Evolutionary conservation across 2,797 vertebrate species (phyloP), one percentile per base, ranked within the genome.

Genomic region (Spinibarbus caldwelli): DNA sequence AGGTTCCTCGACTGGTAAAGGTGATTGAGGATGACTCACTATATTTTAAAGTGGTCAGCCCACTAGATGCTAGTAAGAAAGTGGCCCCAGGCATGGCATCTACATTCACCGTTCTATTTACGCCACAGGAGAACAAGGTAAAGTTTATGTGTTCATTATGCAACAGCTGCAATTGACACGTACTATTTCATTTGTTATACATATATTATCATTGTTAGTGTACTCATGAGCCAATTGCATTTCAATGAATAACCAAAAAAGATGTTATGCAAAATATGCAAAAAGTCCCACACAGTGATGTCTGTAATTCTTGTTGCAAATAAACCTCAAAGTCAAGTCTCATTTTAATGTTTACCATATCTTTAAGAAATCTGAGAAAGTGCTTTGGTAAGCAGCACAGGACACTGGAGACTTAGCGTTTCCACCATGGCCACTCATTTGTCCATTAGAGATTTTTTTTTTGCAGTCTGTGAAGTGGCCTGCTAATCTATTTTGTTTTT

Each of bases 81-180:
- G 96, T 98, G 5, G 96, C 96, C 10, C 96, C 97, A 0, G 96
- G 97, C 57, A 86, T 96, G 87, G 38, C 89, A 0, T 90, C 89
- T 2, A 87, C 86, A 0, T 97, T 96, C 88, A 94, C 86, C 3
- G 57, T 98, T 64, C 29, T 93, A 64, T 98, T 99, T 92, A 96
- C 90, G 1, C 97, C 96, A 0, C 89, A 92, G 0, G 95, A 98
- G 89, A 96, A 93, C 90, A 97, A 97, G 97, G 96, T 98, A 94
- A 41, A 19, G 2, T 36, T 41, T 41, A 82, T 5, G 29, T 0
- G 67, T 45, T 21, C 38, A 64, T 11, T 38, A 36, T 43, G 12
- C 36, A 77, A 36, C 17, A 62, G n/a, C 4, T 26, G 52, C 36
- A 54, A 8, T 9, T 59, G 31, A 52, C 21, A 7, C 10, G 26